Base-by-base conservation (phyloP, 2,797 vertebrate species). In the Ataeniobius toweri region DNA sequence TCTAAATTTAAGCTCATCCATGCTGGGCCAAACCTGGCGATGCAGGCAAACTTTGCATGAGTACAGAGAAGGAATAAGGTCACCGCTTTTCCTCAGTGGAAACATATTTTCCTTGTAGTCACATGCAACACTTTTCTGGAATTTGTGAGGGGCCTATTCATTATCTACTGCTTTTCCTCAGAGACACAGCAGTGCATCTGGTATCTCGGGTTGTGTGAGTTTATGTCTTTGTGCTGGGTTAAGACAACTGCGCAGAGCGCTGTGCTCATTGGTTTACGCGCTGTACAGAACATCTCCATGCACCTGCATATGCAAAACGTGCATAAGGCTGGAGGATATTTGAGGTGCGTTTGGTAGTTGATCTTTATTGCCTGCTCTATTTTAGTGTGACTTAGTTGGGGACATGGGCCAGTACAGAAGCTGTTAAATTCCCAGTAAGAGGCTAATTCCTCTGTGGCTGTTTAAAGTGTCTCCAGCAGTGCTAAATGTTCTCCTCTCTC, bases 381-480 rank as follows among this genome's bases (percentile, higher is more conserved):
- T 89, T 92, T 92, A 88, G 90, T 89, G 86, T 83, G 83, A 88
- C 86, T 90, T 89, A 77, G 89, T 84, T 53, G 31, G 82, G 83
- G 88, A 93, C 88, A 87, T 24, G 76, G 86, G 87, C 88, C 79
- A 80, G 90, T 91, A 89, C 89, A 85, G 81, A 80, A 86, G 89
- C 89, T 80, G 87, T 90, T 92, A 89, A 93, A 89, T 93, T 92
- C 87, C 86, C 89, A 91, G 90, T 92, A 92, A 89, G 89, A 85
- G 90, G 82, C 84, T 88, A 93, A 95, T 94, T 94, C 94, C 94
- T 95, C 86, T 79, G 92, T 93, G 94, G 88, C 92, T 94, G 91
- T 94, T 94, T 95, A 94, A 90, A 91, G 90, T 90, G 90, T 94
- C 92, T 93, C 91, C 88, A 91, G 91, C 90, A 93, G 90, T 89